Evolutionary conservation across 37 sponge, comb jelly and placozoan species (phyloP), one percentile per base, ranked within the genome.

Genomic region (Eunapius fragilis): DNA sequence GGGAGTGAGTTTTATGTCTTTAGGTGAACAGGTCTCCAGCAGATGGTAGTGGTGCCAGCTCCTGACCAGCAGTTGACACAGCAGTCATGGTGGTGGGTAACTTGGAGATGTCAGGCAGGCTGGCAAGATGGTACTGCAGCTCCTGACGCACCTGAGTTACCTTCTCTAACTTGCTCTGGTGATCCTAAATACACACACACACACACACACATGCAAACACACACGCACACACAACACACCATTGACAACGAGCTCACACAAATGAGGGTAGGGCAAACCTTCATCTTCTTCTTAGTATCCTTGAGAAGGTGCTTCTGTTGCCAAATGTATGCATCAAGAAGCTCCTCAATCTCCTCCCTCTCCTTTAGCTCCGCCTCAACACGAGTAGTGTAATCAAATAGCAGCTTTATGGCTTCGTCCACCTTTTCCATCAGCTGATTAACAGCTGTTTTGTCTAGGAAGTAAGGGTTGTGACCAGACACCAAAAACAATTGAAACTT

Each of bases 41-140:
- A 19, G 98, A 86, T 2, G 98, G 98, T 0, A 98, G 87, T 25
- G 98, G 98, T 17, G 94, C 96, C 19, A 98, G 79, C 19, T 83
- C 91, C 28, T 33, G 72, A 9, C 47, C 47, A 45, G 9, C 9
- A 4, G 47, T 45, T 37, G 87, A 68, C 24, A 69, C 77, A 11
- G 81, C 38, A 11, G 37, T 76, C 19, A 87, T 71, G 77, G 35
- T 76, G 69, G 82, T 76, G 41, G 89, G 89, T 48, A 95, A 74
- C 41, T 85, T 84, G 26, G 94, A 86, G 50, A 98, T 80, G 80
- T 99, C 97, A 10, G 99, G 99, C 11, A 99, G 86, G 58, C 85
- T 97, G 70, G 91, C 98, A 33, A 99, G 77, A 67, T 99, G 97
- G 22, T 87, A 90, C 67, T 95, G 88, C 68, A 99, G 92, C 32